phyloP scores from a whole-genome alignment of 2,888 invertebrate species.

The Ommatoiulus sabulosus region DNA sequence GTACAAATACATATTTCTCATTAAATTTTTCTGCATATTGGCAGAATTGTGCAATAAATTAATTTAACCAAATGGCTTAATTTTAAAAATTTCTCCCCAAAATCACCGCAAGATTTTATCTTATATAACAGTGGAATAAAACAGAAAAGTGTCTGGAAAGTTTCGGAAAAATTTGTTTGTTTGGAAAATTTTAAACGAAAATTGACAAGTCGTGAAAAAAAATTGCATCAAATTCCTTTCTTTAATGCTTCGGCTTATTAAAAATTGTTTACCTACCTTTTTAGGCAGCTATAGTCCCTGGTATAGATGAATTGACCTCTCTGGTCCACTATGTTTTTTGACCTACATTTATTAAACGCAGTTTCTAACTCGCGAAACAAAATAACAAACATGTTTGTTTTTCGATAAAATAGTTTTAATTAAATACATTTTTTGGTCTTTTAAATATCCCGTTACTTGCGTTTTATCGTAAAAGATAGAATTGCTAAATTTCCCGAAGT shows the following conservation, averaged over 20 bases:
- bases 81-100: too few relatives aligned
- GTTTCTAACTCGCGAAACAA: background rate
- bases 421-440: background rate
- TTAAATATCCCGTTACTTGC: background rate
- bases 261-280: background rate
- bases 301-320: background rate
- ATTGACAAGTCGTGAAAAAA: background rate
- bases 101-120: too few relatives aligned
- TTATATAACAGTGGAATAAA: too few relatives aligned
- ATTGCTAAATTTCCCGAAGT: background rate
- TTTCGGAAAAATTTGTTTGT: too few relatives aligned
- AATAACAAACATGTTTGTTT: background rate
- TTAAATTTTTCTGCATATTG: too few relatives aligned
- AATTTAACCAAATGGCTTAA: too few relatives aligned
- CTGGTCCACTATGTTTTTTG: background rate
- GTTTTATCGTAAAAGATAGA: background rate
- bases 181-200: too few relatives aligned
- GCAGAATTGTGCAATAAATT: too few relatives aligned
- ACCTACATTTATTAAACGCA: background rate
- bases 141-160: too few relatives aligned
- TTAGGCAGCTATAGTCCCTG: background rate
- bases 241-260: background rate
- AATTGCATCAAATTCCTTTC: background rate
- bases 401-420: background rate
- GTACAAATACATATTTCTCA: too few relatives aligned